Percentiles rank a stretch among this genome's conserved stretches.
Evolutionary conservation across 2,113 vertebrate genomes (phyloP).

Genomic region (Poeciliopsis prolifica): DNA sequence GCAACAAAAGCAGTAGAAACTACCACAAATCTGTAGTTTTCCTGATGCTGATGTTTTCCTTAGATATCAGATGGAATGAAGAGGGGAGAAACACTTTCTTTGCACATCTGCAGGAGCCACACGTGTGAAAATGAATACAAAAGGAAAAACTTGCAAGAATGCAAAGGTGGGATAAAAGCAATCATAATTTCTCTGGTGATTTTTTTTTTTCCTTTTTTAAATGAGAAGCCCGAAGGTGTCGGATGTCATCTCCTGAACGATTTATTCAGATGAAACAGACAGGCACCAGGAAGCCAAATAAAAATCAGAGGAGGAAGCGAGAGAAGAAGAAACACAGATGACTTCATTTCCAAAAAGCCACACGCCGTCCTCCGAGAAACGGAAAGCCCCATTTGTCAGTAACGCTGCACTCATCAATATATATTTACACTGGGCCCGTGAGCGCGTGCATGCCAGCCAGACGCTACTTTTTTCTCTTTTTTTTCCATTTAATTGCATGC

Average conservation of each 20-base stretch:
- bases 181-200: background rate
- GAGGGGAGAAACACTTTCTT: background rate
- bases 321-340: conserved; percentile 6
- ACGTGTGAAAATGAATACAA: background rate
- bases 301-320: conserved; percentile 41
- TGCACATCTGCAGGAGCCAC: background rate
- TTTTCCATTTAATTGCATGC: background rate
- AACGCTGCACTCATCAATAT: background rate
- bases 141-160: background rate
- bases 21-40: too few relatives aligned
- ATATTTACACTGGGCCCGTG: background rate
- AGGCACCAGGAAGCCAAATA: background rate
- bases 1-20: background rate
- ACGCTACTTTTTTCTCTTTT: background rate
- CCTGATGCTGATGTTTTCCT: background rate
- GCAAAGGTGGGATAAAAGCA: background rate
- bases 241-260: background rate
- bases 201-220: background rate
- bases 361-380: background rate
- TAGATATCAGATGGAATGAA: background rate
- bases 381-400: conserved; percentile 39
- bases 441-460: background rate
- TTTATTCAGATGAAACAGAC: background rate
- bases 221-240: background rate
- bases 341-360: conserved; percentile 12